Base-by-base conservation (phyloP, 2,888 invertebrate genomes). In the Drosophila kambysellisi region DNA sequence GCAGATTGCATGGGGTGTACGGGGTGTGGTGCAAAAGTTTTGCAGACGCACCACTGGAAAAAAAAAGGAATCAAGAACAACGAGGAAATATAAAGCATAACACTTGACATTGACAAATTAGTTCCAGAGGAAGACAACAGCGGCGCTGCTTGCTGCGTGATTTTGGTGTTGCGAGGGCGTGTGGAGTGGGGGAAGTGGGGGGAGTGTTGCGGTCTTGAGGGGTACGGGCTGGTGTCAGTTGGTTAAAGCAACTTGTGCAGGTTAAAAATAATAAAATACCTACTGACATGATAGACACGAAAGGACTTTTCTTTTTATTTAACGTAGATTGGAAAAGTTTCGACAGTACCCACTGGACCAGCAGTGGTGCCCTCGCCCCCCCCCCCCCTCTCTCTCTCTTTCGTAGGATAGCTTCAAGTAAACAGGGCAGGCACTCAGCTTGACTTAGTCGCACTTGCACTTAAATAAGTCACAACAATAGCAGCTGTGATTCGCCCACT, bases 101-200 rank as follows among this genome's bases (percentile, higher is more conserved):
- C 85, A 88, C 89, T 90, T 91, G 91, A 92, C 91, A 91, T 92
- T 92, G 91, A 91, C 91, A 91, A 91, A 91, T 91, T 92, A 92
- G 92, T 91, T 91, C 81, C 74, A 86, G 87, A 84, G 86, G 81
- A 78, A 88, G 77, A 80, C 76, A 80, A 76, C 72, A 66, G 51
- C 56, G 35, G 41, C 52, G 54, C 74, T 64, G 8, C 25, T 73
- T 66, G 57, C 53, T 57, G 66, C 66, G 57, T 62, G 59, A 43
- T 20, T 30, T 48, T 62, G 58, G n/a, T 17, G 41, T 29, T 12
- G 33, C 29, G 11, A n/a, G 11, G 4, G 39, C 30, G 9, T 17
- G 25, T 25, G 41, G 25, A 33, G 43, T 32, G 17, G 33, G 35
- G 29, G 4, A n/a, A 4, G 29, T 39, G 11, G 4, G 35, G 30